A percentile compares a stretch with the other conserved stretches of the same genome.
phyloP scores from a whole-genome alignment of 2,888 invertebrate species.

The Xestia ashworthii region DNA sequence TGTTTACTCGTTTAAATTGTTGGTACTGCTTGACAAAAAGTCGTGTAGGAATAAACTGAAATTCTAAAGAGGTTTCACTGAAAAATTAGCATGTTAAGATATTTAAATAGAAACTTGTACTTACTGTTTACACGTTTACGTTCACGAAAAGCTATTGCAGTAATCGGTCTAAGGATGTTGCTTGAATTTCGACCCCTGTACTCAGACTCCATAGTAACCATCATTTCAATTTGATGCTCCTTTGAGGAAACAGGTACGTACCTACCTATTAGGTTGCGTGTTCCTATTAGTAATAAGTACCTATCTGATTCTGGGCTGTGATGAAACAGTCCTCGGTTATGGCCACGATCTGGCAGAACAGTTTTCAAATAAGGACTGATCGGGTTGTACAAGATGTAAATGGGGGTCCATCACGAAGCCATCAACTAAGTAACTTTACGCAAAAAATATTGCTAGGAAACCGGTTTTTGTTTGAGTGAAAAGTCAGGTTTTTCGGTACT shows the following conservation, averaged over 20 bases:
- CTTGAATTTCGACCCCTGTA: background rate
- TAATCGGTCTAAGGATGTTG: background rate
- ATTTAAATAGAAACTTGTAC: background rate
- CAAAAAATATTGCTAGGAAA: too few relatives aligned
- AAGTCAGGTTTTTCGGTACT: too few relatives aligned
- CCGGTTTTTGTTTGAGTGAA: too few relatives aligned
- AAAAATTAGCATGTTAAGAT: background rate
- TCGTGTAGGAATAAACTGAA: background rate
- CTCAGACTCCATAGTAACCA: background rate
- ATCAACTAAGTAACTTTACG: too few relatives aligned
- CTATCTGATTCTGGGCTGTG: background rate
- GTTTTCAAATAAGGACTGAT: background rate
- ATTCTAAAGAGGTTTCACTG: background rate
- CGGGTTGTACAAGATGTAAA: background rate
- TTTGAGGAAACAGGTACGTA: background rate
- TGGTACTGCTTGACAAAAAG: background rate
- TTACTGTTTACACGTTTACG: background rate
- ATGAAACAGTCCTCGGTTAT: background rate
- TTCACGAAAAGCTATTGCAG: background rate
- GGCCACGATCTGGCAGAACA: background rate
- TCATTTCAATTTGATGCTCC: conserved; percentile 12
- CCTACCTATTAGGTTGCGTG: background rate
- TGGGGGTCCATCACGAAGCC: too few relatives aligned
- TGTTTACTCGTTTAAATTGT: conserved; percentile 42
- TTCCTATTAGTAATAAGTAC: conserved; percentile 1